Percentiles rank a stretch among this genome's conserved stretches.
These are phyloP conservation scores for Pavo muticus DNA, from an alignment of 2,113 vertebrate species.

Conservation along the genomic window DNA sequence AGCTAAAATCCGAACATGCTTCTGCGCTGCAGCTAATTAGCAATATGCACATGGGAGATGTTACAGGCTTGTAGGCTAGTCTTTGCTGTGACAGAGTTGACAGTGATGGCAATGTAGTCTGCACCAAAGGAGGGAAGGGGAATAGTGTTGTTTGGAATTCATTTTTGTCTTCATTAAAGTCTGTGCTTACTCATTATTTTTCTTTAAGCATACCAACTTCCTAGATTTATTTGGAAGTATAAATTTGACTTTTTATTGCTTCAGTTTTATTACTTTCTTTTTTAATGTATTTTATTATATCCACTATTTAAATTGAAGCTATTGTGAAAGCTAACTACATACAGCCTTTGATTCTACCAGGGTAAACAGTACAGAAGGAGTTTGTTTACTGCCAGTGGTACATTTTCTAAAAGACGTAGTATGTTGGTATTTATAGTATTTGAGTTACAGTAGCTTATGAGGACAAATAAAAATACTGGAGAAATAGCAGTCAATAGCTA, in stretches of 20 bases:
- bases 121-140: neutral
- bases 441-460: neutral
- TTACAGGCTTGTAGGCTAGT: neutral
- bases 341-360: neutral
- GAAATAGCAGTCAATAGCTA: neutral
- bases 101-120: neutral
- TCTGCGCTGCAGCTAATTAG: constrained; percentile 60
- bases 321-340: neutral
- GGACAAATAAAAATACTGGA: neutral
- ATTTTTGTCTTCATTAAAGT: constrained; percentile 25
- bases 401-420: neutral
- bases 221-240: constrained; percentile 19
- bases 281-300: neutral
- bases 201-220: neutral
- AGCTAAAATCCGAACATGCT: constrained; percentile 46
- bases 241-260: neutral
- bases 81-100: constrained; percentile 27
- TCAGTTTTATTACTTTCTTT: neutral
- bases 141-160: neutral
- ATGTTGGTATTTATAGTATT: neutral
- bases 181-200: neutral
- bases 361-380: neutral
- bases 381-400: neutral
- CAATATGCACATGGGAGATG: constrained; percentile 33
- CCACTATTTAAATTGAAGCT: neutral